Percentiles rank a stretch among this genome's conserved stretches.
These are phyloP conservation scores for Mugil cephalus DNA, from an alignment of 2,113 vertebrate species.

Conservation along the genomic window DNA sequence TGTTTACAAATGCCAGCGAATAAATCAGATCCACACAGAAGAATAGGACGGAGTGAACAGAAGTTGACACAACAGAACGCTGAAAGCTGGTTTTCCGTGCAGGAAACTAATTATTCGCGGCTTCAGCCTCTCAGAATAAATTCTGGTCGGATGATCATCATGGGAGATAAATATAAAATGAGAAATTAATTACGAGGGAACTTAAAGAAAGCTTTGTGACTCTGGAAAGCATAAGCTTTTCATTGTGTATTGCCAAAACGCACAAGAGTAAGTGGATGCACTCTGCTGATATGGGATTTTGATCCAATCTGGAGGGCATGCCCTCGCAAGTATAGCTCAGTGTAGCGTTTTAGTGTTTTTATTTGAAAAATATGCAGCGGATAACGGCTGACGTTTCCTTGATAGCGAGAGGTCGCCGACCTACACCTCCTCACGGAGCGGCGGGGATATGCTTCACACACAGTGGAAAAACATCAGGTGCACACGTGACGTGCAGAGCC, in stretches of 20 bases:
- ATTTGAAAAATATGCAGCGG: conserved; percentile 61
- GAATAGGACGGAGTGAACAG: neutral
- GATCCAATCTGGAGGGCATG: conserved; percentile 36
- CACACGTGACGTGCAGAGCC: conserved; percentile 17
- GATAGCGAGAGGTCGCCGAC: conserved; percentile 58
- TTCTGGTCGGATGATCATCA: conserved; percentile 20
- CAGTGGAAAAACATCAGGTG: conserved; percentile 57
- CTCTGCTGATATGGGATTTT: conserved; percentile 35
- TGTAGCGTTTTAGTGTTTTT: conserved; percentile 63
- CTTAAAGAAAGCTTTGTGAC: conserved; percentile 1
- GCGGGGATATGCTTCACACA: conserved; percentile 27
- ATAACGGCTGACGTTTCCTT: conserved; percentile 48
- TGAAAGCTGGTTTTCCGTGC: neutral
- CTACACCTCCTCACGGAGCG: conserved; percentile 41
- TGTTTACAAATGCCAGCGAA: conserved; percentile 18
- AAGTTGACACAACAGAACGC: neutral
- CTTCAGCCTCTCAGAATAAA: conserved; percentile 9
- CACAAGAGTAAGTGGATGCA: conserved; percentile 24
- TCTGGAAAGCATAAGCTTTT: conserved; percentile 11
- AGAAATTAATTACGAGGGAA: conserved; percentile 38
- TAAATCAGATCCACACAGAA: conserved; percentile 19
- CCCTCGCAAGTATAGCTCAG: no score
- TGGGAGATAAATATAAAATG: conserved; percentile 33
- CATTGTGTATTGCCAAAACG: conserved; percentile 17
- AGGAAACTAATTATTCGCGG: conserved; percentile 38